phyloP scores from a whole-genome alignment of 2,113 vertebrate species.

The Esox niger region DNA sequence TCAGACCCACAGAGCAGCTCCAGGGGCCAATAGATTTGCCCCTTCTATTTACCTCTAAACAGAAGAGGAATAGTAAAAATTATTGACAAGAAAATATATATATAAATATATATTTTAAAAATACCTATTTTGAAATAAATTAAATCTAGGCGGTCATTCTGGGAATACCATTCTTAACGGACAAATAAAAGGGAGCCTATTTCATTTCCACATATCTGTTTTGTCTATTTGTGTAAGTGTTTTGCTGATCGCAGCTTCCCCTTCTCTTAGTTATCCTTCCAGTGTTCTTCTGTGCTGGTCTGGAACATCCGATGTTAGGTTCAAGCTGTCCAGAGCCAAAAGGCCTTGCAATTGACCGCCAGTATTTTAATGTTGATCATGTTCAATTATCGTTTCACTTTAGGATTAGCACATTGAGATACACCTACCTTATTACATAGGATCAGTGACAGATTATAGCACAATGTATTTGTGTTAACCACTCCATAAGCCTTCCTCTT shows the following conservation, averaged over 20 bases:
- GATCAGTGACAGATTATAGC: too few relatives aligned
- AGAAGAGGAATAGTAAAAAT: constrained; percentile 9
- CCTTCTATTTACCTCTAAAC: constrained; percentile 10
- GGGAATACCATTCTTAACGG: not conserved
- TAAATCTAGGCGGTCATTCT: not conserved
- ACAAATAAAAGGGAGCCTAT: not conserved
- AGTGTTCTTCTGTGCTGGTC: not conserved
- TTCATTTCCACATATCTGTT: too few relatives aligned
- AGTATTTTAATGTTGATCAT: too few relatives aligned
- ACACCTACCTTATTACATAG: too few relatives aligned
- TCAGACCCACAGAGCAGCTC: not conserved
- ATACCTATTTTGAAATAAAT: constrained; percentile 12
- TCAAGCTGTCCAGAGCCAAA: not conserved
- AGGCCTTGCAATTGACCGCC: not conserved
- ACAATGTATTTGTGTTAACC: too few relatives aligned
- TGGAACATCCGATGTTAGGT: not conserved
- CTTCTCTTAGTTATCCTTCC: not conserved
- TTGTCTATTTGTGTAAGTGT: not conserved
- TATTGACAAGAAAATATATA: too few relatives aligned
- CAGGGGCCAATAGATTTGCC: not conserved
- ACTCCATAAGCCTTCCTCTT: too few relatives aligned
- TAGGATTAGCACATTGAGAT: too few relatives aligned
- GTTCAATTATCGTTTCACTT: too few relatives aligned
- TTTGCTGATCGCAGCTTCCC: constrained; percentile 30
- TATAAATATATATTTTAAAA: too few relatives aligned